These are phyloP conservation scores for Ylistrum balloti DNA, from an alignment of 1,140 invertebrate genomes.

Conservation along the genomic window DNA sequence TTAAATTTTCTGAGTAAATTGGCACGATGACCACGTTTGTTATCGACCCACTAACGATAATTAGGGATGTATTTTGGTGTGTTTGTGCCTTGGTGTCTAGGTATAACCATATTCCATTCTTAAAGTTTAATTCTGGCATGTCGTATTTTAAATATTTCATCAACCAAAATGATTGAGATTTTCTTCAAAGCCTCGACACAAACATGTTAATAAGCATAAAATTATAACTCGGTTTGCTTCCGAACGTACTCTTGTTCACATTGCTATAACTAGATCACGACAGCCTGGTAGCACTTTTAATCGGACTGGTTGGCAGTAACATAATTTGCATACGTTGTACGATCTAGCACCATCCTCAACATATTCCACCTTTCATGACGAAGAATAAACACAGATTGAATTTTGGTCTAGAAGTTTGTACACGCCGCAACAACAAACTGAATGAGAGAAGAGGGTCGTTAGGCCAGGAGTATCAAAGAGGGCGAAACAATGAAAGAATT, in stretches of 20 bases:
- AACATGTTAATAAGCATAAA: neutral
- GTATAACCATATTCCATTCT: no score
- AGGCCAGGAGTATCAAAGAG: neutral
- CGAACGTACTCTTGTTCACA: neutral
- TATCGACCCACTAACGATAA: no score
- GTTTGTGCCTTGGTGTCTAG: no score
- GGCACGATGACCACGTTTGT: no score
- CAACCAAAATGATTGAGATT: no score
- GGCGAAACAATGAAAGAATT: slow-evolving; percentile 25
- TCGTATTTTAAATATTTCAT: no score
- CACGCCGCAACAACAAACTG: neutral
- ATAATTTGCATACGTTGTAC: slow-evolving; percentile 10
- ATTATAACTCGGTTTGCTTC: neutral
- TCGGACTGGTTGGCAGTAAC: neutral
- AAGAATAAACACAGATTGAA: slow-evolving; percentile 28
- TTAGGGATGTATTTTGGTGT: no score
- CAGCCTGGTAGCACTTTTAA: neutral
- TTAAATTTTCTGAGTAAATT: no score
- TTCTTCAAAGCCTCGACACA: no score
- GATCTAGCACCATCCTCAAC: neutral
- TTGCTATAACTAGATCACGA: neutral
- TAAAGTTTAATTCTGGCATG: no score
- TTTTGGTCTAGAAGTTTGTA: slow-evolving; percentile 25
- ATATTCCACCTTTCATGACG: slow-evolving; percentile 21
- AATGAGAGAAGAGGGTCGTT: neutral